A percentile compares a stretch with the other conserved stretches of the same genome.
Conservation (phyloP, 2,888 invertebrate species). For the Pyrgus malvae region DNA sequence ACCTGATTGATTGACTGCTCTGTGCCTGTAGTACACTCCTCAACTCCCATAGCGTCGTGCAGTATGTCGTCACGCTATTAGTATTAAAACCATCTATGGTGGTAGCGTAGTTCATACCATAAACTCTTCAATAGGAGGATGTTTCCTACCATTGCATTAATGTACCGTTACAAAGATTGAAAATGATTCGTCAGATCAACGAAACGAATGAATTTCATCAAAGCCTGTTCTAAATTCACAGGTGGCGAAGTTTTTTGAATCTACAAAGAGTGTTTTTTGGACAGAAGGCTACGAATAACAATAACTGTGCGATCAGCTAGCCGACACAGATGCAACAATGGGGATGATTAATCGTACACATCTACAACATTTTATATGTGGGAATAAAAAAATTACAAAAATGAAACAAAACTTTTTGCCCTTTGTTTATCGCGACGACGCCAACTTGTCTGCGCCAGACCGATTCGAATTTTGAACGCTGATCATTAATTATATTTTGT, state of each 20-base stretch:
- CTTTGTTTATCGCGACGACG: constrained; percentile 79
- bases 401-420: constrained; percentile 68
- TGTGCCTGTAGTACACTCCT: too few species aligned
- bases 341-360: constrained; percentile 71
- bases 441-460: constrained; percentile 78
- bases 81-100: too few species aligned
- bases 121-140: too few species aligned
- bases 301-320: constrained; percentile 57
- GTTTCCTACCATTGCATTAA: too few species aligned
- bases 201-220: constrained; percentile 27
- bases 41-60: too few species aligned
- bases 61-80: too few species aligned
- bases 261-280: constrained; percentile 33
- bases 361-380: constrained; percentile 70
- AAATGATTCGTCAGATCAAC: constrained; percentile 9
- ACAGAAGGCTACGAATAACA: constrained; percentile 59
- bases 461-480: constrained; percentile 76
- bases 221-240: constrained; percentile 52
- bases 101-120: too few species aligned
- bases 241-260: constrained; percentile 69
- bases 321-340: constrained; percentile 76
- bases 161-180: constrained; percentile 1
- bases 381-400: constrained; percentile 60
- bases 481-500: constrained; percentile 82
- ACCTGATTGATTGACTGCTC: too few species aligned